A percentile compares a stretch with the other conserved stretches of the same genome.
phyloP scores from a whole-genome alignment of 2,113 vertebrate genomes.

The Stigmatopora argus region DNA sequence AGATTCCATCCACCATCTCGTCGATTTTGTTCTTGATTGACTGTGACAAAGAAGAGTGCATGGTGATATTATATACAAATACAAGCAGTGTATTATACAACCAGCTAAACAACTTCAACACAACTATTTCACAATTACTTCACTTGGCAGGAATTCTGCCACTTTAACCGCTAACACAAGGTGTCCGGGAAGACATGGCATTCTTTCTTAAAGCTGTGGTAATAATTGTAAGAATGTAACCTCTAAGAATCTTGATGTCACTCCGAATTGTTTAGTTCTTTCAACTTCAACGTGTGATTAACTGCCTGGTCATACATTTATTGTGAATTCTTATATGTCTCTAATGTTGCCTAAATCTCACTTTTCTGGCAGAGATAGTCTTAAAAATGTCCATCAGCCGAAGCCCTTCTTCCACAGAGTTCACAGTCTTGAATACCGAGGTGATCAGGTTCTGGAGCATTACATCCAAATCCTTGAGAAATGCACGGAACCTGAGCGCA shows the following conservation, averaged over 20 bases:
- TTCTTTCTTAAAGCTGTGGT: no score
- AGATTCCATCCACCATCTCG: slow-evolving; percentile 73
- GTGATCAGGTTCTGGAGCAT: slow-evolving; percentile 78
- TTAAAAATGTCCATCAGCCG: slow-evolving; percentile 76
- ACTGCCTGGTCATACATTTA: no score
- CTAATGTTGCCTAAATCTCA: slow-evolving; percentile 29
- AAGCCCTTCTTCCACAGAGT: slow-evolving; percentile 73
- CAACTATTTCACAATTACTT: not conserved
- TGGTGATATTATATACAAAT: no score
- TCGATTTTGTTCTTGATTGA: slow-evolving; percentile 73
- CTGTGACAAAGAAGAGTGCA: slow-evolving; percentile 44
- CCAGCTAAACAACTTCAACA: no score
- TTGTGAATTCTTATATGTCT: not conserved
- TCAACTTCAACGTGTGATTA: no score
- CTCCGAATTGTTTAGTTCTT: no score
- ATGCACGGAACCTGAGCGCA: slow-evolving; percentile 36
- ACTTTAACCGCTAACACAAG: not conserved
- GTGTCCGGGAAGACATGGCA: no score
- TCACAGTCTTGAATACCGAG: slow-evolving; percentile 71
- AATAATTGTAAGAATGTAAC: no score
- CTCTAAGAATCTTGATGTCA: no score
- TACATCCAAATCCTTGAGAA: slow-evolving; percentile 43
- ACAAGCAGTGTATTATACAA: no score
- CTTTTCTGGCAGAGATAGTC: slow-evolving; percentile 75
- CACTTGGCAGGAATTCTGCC: not conserved